Evolutionary conservation across 2,888 invertebrate genomes (phyloP).

Genomic region (Ophioninae sp.): DNA sequence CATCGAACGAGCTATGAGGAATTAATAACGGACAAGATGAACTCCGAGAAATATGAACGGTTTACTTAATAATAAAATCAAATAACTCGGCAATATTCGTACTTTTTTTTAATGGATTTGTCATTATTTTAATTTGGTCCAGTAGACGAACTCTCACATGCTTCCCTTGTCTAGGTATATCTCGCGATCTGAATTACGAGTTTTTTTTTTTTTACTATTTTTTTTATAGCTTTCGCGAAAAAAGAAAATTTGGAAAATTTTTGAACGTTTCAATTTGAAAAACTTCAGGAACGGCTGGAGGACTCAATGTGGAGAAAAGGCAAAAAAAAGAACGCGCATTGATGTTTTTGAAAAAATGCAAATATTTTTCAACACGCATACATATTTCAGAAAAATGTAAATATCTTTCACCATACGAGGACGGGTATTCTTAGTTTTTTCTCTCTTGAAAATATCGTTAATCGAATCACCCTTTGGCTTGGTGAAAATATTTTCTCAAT

Average conservation of each 20-base stretch:
- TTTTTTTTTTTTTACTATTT: no score
- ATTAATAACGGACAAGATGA: conserved; percentile 32
- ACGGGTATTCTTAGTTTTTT: background rate
- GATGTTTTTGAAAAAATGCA: conserved; percentile 15
- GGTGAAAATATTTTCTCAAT: background rate
- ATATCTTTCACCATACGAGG: background rate
- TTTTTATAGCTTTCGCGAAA: no score
- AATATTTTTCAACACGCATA: conserved; percentile 21
- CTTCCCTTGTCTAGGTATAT: no score
- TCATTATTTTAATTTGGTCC: background rate
- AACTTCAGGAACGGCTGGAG: no score
- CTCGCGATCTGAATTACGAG: no score
- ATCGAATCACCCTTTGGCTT: background rate
- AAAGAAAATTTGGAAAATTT: no score
- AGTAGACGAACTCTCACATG: no score
- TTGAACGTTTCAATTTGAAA: no score
- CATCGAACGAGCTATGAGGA: conserved; percentile 12
- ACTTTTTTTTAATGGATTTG: conserved; percentile 4
- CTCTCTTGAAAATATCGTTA: background rate
- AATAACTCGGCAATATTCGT: conserved; percentile 44
- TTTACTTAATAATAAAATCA: conserved; percentile 63
- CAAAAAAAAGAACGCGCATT: no score
- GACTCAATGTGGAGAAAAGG: no score
- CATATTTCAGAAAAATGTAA: conserved; percentile 11
- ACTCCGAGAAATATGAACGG: conserved; percentile 44